Base-by-base conservation (phyloP, 2,888 invertebrate species). In the Podabrus alpinus region DNA sequence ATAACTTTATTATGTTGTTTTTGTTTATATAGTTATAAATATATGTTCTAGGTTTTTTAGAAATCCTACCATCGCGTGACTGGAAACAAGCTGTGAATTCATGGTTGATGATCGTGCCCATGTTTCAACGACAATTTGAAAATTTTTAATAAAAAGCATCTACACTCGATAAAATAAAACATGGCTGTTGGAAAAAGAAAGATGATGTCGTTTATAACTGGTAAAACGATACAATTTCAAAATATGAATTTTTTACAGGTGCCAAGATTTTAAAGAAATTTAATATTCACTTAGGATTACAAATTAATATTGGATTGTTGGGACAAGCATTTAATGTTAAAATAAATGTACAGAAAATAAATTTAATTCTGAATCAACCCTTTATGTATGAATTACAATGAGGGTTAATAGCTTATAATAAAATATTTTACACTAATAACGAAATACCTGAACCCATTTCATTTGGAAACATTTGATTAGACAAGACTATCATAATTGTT, bases 61-160 rank as follows among this genome's bases (percentile, higher is more conserved):
- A 68, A 69, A 75, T 66, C 73, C 75, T 75, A 74, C 77, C 78
- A 77, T 83, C 77, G 83, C 83, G 82, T 83, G 83, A 83, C 79
- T 76, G 70, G 78, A 74, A 75, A 79, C 80, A 79, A 80, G 77
- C 80, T 79, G 79, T 78, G 79, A 81, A 81, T 80, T 80, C 81
- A 81, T 80, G 81, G 81, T 81, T 75, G 79, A 79, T 79, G 81
- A 79, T 80, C 79, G 79, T 75, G 75, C 73, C 76, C 74, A 75
- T 78, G 77, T 77, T 76, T 66, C 74, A 71, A 75, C 77, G 61
- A 77, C 71, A 71, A 69, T 64, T 72, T 64, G 62, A 64, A 19
- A 21, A 64, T 19, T 64, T 64, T 64, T 64, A 45, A 45, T 66
- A 66, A 69, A 69, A 62, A 25, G 16, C 16, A 29, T 16, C 59